Conservation (phyloP, 2,888 invertebrate species). For the Aelia acuminata region DNA sequence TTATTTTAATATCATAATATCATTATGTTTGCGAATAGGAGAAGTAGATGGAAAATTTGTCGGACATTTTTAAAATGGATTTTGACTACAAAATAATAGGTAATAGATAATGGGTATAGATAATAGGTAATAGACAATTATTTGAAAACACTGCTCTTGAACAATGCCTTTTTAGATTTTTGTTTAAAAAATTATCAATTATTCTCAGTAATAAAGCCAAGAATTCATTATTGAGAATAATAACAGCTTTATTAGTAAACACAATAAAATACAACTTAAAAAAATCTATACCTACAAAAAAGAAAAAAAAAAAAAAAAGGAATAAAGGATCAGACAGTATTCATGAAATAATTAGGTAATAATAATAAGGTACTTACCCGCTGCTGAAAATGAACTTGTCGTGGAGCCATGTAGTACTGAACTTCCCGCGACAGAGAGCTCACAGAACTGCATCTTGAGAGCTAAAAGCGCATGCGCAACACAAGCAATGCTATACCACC, state of each 20-base stretch:
- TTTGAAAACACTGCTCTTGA: neutral
- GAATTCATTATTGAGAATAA: neutral
- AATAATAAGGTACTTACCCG: conserved; percentile 39
- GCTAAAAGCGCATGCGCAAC: conserved; percentile 69
- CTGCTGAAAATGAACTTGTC: conserved; percentile 1
- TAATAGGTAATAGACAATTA: neutral
- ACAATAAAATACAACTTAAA: neutral
- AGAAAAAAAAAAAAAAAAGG: neutral
- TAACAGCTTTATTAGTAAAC: neutral
- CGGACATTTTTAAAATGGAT: no score
- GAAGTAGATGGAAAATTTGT: no score
- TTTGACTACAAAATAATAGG: no score
- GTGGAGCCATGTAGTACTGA: conserved; percentile 73
- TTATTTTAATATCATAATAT: no score
- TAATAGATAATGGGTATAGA: no score
- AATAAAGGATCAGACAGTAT: neutral
- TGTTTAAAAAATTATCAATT: neutral
- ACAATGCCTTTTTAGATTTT: neutral
- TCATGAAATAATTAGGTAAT: neutral
- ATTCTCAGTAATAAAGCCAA: neutral
- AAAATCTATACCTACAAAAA: neutral
- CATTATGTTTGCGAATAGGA: no score
- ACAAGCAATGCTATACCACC: conserved; percentile 64
- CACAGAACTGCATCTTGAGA: conserved; percentile 77
- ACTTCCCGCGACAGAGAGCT: conserved; percentile 76